Evolutionary conservation across 2,797 vertebrate genomes (phyloP).

Genomic region (Pipistrellus pipistrellus): DNA sequence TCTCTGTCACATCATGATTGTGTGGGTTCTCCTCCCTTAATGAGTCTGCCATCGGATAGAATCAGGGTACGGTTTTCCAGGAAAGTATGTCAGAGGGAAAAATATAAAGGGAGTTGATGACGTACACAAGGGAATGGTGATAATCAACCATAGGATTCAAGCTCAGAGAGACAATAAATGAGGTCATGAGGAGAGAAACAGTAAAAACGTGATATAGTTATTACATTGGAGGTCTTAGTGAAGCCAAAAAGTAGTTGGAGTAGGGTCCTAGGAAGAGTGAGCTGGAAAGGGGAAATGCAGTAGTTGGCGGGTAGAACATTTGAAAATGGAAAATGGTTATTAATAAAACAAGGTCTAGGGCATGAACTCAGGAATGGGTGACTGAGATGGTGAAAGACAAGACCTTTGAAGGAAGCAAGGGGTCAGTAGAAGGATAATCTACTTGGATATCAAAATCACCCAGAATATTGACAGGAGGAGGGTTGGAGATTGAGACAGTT

Average conservation of each 20-base stretch:
- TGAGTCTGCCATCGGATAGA: not conserved
- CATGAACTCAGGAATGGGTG: too few species aligned
- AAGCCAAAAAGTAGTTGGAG: not conserved
- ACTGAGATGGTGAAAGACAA: not conserved
- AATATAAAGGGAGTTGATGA: not conserved
- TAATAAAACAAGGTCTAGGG: not conserved
- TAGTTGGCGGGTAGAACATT: not conserved
- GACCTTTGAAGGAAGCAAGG: not conserved
- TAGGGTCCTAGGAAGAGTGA: not conserved
- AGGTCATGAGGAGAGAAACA: not conserved
- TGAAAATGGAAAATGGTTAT: not conserved
- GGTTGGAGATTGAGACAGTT: not conserved
- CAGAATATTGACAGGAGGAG: not conserved
- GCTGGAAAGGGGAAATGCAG: not conserved
- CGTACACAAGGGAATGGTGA: not conserved
- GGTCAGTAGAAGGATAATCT: too few species aligned
- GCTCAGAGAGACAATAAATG: not conserved
- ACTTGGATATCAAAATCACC: not conserved
- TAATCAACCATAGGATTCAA: not conserved
- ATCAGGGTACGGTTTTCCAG: not conserved
- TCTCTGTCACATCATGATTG: not conserved
- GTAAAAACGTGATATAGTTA: not conserved
- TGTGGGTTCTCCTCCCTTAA: not conserved
- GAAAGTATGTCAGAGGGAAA: not conserved
- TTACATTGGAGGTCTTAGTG: not conserved